Evolutionary conservation across 2,888 invertebrate species (phyloP).

Genomic region (Bombyx huttoni): DNA sequence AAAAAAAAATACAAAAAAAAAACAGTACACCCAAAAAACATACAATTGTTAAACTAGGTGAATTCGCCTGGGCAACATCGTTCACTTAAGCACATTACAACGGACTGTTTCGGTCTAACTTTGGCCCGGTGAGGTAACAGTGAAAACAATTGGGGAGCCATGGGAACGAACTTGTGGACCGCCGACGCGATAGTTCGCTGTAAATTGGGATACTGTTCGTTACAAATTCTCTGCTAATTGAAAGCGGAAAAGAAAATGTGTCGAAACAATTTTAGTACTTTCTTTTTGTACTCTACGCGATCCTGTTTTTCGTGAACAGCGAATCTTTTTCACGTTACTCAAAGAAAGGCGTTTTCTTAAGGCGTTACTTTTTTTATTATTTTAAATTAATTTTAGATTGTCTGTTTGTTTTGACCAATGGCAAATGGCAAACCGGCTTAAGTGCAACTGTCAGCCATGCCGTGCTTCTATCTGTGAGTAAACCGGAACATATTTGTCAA

Average conservation of each 20-base stretch:
- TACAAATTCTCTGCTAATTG: constrained; percentile 33
- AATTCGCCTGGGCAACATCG: constrained; percentile 63
- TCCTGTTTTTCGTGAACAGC: no score
- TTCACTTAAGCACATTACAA: constrained; percentile 66
- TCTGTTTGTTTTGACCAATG: no score
- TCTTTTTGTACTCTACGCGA: not conserved
- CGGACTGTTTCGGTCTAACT: constrained; percentile 42
- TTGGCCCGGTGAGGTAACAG: constrained; percentile 43
- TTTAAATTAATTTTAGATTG: no score
- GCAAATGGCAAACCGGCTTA: no score
- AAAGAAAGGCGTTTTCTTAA: no score
- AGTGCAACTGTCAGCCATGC: no score
- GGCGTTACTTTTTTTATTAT: no score
- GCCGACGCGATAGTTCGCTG: constrained; percentile 29
- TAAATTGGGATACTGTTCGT: constrained; percentile 39
- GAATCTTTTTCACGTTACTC: no score
- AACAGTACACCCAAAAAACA: constrained; percentile 31
- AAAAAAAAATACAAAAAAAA: no score
- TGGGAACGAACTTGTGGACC: constrained; percentile 45
- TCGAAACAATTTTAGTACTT: constrained; percentile 1
- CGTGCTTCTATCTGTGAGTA: no score
- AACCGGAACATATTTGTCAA: no score
- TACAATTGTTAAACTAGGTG: constrained; percentile 44
- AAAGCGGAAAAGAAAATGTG: constrained; percentile 14
- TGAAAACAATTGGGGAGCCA: constrained; percentile 56